Percentiles rank a stretch among this genome's conserved stretches.
Evolutionary conservation across 1,140 invertebrate genomes (phyloP).

Genomic region (Carposina sasakii): DNA sequence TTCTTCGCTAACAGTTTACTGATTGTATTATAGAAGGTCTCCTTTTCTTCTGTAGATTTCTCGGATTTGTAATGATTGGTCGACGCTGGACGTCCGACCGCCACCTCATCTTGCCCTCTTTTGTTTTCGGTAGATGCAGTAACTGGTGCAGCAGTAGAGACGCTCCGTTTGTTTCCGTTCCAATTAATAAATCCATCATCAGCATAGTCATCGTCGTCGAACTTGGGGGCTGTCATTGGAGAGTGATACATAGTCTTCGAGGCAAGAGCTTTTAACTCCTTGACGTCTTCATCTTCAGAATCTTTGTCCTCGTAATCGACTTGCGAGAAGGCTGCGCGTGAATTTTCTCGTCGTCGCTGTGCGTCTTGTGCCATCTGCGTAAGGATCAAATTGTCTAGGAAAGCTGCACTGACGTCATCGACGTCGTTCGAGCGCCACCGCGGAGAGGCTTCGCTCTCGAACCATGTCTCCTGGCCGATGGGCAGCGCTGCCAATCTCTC

Average conservation of each 20-base stretch:
- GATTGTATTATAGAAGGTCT: slow-evolving; percentile 62
- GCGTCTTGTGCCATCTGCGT: slow-evolving; percentile 77
- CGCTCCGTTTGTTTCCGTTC: slow-evolving; percentile 67
- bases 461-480: slow-evolving; percentile 77
- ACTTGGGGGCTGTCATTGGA: slow-evolving; percentile 56
- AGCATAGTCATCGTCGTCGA: slow-evolving; percentile 54
- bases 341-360: slow-evolving; percentile 57
- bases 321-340: slow-evolving; percentile 46
- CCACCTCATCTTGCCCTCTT: slow-evolving; percentile 75
- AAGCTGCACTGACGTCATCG: slow-evolving; percentile 75
- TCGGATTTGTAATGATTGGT: no score
- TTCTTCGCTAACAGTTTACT: slow-evolving; percentile 59
- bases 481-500: slow-evolving; percentile 72
- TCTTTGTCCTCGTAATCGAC: slow-evolving; percentile 67
- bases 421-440: slow-evolving; percentile 60
- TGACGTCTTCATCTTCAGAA: slow-evolving; percentile 75
- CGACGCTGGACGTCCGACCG: slow-evolving; percentile 74
- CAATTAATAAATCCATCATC: slow-evolving; percentile 70
- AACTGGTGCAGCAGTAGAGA: slow-evolving; percentile 41
- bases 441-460: slow-evolving; percentile 67
- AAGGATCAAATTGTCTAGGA: slow-evolving; percentile 76
- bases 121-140: slow-evolving; percentile 29
- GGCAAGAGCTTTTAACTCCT: slow-evolving; percentile 74
- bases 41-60: slow-evolving; percentile 33
- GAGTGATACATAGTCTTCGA: slow-evolving; percentile 67